phyloP scores from a whole-genome alignment of 92 coral and sea anemone species.

The Palythoa heliodiscus region DNA sequence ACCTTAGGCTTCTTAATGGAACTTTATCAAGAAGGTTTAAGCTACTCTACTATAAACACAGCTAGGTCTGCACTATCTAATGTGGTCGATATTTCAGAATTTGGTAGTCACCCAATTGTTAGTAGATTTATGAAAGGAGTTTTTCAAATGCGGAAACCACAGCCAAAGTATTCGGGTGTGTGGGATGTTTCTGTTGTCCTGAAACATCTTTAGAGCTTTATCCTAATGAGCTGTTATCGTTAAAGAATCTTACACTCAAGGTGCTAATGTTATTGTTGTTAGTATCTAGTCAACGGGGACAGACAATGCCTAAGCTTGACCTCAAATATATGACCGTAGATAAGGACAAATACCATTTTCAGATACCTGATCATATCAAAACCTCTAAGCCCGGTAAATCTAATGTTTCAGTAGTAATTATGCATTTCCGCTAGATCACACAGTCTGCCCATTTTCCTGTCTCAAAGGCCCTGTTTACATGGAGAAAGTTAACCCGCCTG shows the following conservation, averaged over 20 bases:
- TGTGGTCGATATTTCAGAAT: neutral
- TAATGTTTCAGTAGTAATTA: slow-evolving; percentile 17
- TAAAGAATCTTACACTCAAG: slow-evolving; percentile 19
- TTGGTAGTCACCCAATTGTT: neutral
- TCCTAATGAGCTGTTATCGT: neutral
- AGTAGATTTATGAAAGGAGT: slow-evolving; percentile 9
- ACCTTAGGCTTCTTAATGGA: neutral
- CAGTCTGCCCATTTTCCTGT: slow-evolving; percentile 32
- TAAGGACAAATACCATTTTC: slow-evolving; percentile 23
- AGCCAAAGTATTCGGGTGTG: neutral
- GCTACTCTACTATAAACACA: neutral
- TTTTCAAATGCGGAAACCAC: neutral
- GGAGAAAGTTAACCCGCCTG: too few species aligned
- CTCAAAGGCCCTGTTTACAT: too few species aligned
- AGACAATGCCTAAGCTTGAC: slow-evolving; percentile 30
- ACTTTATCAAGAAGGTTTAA: neutral
- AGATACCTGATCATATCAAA: slow-evolving; percentile 29
- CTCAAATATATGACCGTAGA: slow-evolving; percentile 1
- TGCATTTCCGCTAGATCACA: slow-evolving; percentile 12
- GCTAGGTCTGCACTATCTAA: neutral
- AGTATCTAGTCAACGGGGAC: slow-evolving; percentile 11
- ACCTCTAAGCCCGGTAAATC: slow-evolving; percentile 32
- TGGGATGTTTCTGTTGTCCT: neutral
- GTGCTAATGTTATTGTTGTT: slow-evolving; percentile 30
- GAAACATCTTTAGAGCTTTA: neutral